A percentile compares a stretch with the other conserved stretches of the same genome.
Conservation (phyloP, 2,888 invertebrate genomes). For the Nudaria mundana region DNA sequence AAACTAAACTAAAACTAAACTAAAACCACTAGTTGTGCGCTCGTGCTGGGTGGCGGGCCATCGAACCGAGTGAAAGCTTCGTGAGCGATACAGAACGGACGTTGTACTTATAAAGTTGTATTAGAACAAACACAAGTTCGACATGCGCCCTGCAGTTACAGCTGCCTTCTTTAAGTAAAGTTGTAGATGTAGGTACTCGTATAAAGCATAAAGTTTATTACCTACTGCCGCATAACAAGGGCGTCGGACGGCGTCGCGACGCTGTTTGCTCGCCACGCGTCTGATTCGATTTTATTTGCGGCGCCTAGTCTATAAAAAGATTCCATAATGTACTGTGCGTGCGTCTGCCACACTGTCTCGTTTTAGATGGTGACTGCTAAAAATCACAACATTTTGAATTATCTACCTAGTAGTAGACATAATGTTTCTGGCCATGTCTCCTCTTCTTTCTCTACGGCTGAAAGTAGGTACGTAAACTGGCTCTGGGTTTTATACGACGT, state of each 20-base stretch:
- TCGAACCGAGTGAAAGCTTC: conserved; percentile 56
- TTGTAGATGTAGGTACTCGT: conserved; percentile 26
- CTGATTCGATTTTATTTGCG: conserved; percentile 62
- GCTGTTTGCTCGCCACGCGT: conserved; percentile 37
- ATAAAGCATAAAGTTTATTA: conserved; percentile 20
- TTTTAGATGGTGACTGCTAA: no score
- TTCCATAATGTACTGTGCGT: conserved; percentile 35
- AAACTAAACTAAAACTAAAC: conserved; percentile 35
- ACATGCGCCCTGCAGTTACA: conserved; percentile 22
- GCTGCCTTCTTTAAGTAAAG: conserved; percentile 22
- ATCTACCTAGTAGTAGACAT: no score
- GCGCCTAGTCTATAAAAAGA: conserved; percentile 67
- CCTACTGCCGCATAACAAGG: conserved; percentile 10
- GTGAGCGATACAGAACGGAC: conserved; percentile 29
- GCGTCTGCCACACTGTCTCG: conserved; percentile 65
- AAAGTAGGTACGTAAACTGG: no score
- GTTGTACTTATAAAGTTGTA: no score
- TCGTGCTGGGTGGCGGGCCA: conserved; percentile 39
- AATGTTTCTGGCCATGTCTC: no score
- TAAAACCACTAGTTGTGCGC: conserved; percentile 34
- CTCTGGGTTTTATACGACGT: no score
- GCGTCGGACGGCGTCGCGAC: conserved; percentile 12
- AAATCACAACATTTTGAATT: no score
- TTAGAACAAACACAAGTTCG: conserved; percentile 36
- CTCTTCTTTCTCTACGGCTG: no score